Percentiles rank a stretch among this genome's conserved stretches.
Evolutionary conservation across 92 coral and sea anemone species (phyloP).

Genomic region (Parazoanthus atlanticus): DNA sequence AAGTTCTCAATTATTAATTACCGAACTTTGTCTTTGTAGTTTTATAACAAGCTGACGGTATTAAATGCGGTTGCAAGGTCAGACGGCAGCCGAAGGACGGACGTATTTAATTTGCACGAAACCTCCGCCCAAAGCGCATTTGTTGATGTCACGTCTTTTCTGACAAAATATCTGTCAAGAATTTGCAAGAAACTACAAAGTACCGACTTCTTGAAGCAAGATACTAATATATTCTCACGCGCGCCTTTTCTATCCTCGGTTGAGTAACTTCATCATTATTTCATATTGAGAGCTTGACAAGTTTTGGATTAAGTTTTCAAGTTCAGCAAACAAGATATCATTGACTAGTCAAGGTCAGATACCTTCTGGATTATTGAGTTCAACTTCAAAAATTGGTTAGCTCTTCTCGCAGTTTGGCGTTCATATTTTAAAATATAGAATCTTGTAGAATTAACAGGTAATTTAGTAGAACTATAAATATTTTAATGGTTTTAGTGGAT

Average conservation of each 20-base stretch:
- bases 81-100: neutral
- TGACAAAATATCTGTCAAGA: slow-evolving; percentile 6
- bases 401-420: neutral
- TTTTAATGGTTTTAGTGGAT: neutral
- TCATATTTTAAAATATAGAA: too few species aligned
- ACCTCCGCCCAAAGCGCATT: slow-evolving; percentile 1
- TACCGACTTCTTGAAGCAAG: neutral
- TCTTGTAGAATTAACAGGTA: neutral
- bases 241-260: neutral
- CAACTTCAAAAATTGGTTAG: neutral
- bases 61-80: neutral
- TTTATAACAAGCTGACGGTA: slow-evolving; percentile 1
- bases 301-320: slow-evolving; percentile 14
- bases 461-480: neutral
- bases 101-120: slow-evolving; percentile 8
- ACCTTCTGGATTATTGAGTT: neutral
- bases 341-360: neutral
- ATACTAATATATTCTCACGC: neutral
- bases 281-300: neutral
- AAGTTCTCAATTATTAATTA: neutral
- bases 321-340: neutral
- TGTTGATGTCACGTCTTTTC: neutral
- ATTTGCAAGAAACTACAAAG: neutral
- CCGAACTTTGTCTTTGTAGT: neutral
- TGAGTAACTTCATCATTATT: slow-evolving; percentile 2